Conservation (phyloP, 2,888 invertebrate species). For the Bembecia ichneumoniformis region DNA sequence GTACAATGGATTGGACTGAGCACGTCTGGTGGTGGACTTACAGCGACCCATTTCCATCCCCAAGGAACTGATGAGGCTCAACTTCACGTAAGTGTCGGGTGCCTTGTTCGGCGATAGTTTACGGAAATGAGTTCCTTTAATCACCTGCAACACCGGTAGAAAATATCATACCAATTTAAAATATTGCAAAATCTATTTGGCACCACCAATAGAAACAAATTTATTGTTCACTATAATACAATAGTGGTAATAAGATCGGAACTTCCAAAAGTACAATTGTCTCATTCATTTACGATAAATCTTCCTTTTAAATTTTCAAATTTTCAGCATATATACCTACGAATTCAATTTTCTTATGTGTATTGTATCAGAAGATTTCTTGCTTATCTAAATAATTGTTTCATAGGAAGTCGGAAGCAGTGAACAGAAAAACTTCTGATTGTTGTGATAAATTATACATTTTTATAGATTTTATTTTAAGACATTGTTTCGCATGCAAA, state of each 20-base stretch:
- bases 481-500: no score
- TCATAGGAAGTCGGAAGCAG: no score
- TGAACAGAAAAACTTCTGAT: no score
- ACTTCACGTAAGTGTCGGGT: constrained; percentile 94
- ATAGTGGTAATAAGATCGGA: neutral
- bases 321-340: no score
- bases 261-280: no score
- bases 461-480: no score
- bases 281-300: no score
- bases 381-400: no score
- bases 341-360: no score
- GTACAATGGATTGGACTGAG: constrained; percentile 95
- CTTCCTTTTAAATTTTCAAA: no score
- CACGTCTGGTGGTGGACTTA: constrained; percentile 92
- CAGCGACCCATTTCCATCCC: constrained; percentile 94
- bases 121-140: constrained; percentile 78
- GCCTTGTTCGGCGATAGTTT: constrained; percentile 84
- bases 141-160: constrained; percentile 39
- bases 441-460: no score
- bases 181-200: constrained; percentile 1
- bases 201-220: neutral
- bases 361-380: no score
- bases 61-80: constrained; percentile 91
- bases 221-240: neutral
- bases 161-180: neutral